Percentiles rank a stretch among this genome's conserved stretches.
These are phyloP conservation scores for Tragopan temminckii DNA, from an alignment of 2,797 vertebrate species.

Conservation along the genomic window DNA sequence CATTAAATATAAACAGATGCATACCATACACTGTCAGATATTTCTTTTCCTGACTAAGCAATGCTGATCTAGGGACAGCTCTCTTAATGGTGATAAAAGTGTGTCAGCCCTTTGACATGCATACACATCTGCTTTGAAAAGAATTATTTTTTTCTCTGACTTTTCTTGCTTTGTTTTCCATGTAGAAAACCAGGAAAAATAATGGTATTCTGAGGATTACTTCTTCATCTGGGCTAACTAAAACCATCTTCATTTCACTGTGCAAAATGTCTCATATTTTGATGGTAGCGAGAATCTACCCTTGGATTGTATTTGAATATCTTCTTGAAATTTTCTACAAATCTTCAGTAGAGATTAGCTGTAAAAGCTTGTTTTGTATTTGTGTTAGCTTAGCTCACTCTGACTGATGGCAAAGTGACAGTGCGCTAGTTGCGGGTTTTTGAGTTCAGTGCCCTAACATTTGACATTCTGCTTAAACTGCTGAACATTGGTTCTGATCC, in stretches of 20 bases:
- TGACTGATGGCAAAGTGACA: not conserved
- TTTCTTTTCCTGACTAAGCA: not conserved
- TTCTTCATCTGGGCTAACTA: not conserved
- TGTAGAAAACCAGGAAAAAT: not conserved
- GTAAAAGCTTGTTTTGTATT: not conserved
- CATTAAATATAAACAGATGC: not conserved
- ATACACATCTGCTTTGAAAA: not conserved
- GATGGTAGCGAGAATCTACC: not conserved
- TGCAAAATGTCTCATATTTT: not conserved
- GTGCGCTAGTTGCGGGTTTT: not conserved
- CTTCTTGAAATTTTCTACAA: constrained; percentile 4
- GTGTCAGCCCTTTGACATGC: not conserved
- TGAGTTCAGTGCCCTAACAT: constrained; percentile 26
- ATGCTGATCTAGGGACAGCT: not conserved
- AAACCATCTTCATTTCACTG: not conserved
- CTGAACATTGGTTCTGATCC: constrained; percentile 5
- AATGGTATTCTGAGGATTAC: not conserved
- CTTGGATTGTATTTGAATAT: not conserved
- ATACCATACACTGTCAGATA: not conserved
- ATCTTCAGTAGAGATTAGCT: not conserved
- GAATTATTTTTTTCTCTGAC: not conserved
- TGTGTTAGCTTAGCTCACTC: not conserved
- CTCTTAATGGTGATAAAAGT: not conserved
- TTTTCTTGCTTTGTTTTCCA: not conserved
- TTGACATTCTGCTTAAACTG: constrained; percentile 17